Evolutionary conservation across 2,113 vertebrate species (phyloP), one percentile per base, ranked within the genome.

Genomic region (Coturnix japonica): DNA sequence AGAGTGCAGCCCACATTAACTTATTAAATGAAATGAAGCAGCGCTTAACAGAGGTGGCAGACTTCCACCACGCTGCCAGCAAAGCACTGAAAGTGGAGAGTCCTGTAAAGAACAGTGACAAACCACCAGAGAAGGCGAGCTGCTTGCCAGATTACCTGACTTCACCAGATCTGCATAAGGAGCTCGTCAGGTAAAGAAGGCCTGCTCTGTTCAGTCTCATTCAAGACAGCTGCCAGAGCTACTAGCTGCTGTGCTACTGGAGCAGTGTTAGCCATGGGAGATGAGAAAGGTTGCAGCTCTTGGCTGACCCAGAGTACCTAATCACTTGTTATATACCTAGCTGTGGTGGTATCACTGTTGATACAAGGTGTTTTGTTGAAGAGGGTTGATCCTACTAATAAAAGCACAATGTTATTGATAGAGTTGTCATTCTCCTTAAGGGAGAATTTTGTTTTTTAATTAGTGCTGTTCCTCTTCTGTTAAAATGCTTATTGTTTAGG

Each of bases 61-160:
- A 99, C 91, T 99, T 99, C 95, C 99, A 99, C 95, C 99, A 99
- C 0, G 96, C 98, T 60, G 99, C 99, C 37, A 98, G 99, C 89
- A 99, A 99, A 94, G 99, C 98, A 16, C 96, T 99, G 41, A 98
- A 98, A 47, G 97, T 98, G 30, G 98, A 97, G 15, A 96, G 95
- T 35, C 96, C 97, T 51, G 87, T 95, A 60, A 97, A 97, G 30
- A 95, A 97, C 90, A 95, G 91, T 3, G 98, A 98, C 61, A 96
- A 91, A 12, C 96, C 97, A 2, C 91, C 95, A 7, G 97, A 92
- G 16, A 95, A 96, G 9, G 94, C 89, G 6, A 93, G 93, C 66
- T 70, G 88, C 44, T 83, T 82, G 3, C 57, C 95, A 1, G 93
- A 94, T 31, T 97, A 97, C 91, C 96, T 99, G 95, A 98, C 98